Base-by-base conservation (phyloP, 2,113 vertebrate species). In the Scortum barcoo region DNA sequence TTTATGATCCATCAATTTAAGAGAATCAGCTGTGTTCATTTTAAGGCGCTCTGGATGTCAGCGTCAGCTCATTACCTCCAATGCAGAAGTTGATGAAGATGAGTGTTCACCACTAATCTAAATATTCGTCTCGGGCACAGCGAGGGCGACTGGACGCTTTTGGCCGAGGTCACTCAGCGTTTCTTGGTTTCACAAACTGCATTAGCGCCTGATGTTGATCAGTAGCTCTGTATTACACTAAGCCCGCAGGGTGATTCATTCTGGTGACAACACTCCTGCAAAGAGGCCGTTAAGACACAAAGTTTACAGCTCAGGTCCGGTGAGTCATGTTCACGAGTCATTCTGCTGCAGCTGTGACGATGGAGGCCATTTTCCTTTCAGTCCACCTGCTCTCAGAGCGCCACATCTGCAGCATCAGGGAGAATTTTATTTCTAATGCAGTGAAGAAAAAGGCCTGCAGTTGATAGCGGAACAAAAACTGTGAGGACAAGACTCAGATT, bases 271-370 rank as follows among this genome's bases (percentile, higher is more conserved):
- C 74, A 14, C 38, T 67, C 26, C 26, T 13, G 54, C 40, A 63
- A 30, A 57, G 53, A 73, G 28, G 54, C 24, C 12, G 16, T 9
- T 70, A n/a, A 63, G 54, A 78, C 57, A 73, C n/a, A 44, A 13
- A 81, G 24, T 33, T 8, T 1, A 60, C 9, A 48, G 48, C 14
- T 42, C 19, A 9, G 17, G 7, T 46, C 60, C 1, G 3, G 26
- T 78, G 89, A 90, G 51, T 90, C 84, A 80, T 4, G 9, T 33
- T n/a, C 50, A 14, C 81, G 88, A 83, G 80, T 81, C 85, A 85
- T 7, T 19, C 1, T 6, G 22, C 4, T 33, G 28, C 70, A 58
- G 36, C 46, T 30, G 24, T 26, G 44, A 38, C 48, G 14, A 4
- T 0, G 58, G n/a, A 60, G 51, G 51, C 13, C 50, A 28, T 22